phyloP scores from a whole-genome alignment of 2,888 invertebrate genomes.

The Pecten maximus region DNA sequence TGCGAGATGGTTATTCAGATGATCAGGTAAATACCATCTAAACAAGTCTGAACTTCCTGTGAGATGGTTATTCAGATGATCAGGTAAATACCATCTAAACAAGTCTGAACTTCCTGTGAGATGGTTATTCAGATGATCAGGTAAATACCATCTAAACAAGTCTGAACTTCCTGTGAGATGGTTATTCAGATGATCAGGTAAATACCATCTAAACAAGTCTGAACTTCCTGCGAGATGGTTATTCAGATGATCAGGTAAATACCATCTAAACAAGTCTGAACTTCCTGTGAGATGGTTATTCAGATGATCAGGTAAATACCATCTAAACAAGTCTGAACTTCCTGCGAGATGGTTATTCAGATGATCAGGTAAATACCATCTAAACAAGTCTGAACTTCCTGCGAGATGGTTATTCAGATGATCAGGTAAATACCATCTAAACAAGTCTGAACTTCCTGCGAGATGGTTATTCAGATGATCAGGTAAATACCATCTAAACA shows the following conservation, averaged over 20 bases:
- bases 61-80: not conserved
- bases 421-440: too few relatives aligned
- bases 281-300: not conserved
- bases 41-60: not conserved
- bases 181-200: not conserved
- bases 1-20: not conserved
- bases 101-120: not conserved
- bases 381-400: not conserved
- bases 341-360: not conserved
- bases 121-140: not conserved
- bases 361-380: too few relatives aligned
- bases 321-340: constrained; percentile 1
- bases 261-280: not conserved
- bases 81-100: too few relatives aligned
- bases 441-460: not conserved
- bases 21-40: too few relatives aligned
- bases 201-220: not conserved
- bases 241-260: not conserved
- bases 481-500: too few relatives aligned
- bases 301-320: too few relatives aligned
- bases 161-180: not conserved
- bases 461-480: not conserved
- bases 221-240: constrained; percentile 15
- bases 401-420: not conserved
- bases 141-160: too few relatives aligned